Evolutionary conservation across 2,113 vertebrate genomes (phyloP).

Genomic region (Cephalopholis sonnerati): DNA sequence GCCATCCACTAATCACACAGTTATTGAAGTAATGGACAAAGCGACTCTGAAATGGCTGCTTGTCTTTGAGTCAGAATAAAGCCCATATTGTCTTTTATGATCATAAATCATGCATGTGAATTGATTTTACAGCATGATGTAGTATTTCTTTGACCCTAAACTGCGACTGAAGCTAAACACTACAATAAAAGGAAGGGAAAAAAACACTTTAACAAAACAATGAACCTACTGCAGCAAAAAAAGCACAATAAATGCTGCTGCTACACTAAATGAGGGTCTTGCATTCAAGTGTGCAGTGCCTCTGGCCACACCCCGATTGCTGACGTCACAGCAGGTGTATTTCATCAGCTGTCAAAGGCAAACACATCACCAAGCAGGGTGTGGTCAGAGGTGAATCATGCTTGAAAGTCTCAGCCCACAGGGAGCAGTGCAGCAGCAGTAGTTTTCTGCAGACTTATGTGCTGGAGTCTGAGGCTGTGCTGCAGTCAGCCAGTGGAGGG

Average conservation of each 20-base stretch:
- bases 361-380: conserved; percentile 41
- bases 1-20: conserved; percentile 12
- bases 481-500: conserved; percentile 37
- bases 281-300: not conserved
- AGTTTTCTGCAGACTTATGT: conserved; percentile 21
- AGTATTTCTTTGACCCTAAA: not conserved
- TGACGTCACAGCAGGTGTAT: conserved; percentile 40
- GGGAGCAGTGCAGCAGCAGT: conserved; percentile 53
- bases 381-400: conserved; percentile 60
- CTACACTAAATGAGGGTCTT: not conserved
- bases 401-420: conserved; percentile 27
- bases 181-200: not conserved
- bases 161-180: not conserved
- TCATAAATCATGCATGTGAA: conserved; percentile 41
- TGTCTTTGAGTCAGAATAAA: conserved; percentile 5
- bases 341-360: conserved; percentile 32
- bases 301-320: not conserved
- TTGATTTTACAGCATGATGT: conserved; percentile 4
- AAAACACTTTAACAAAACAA: not conserved
- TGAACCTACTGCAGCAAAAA: not conserved
- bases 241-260: not conserved
- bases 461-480: not conserved
- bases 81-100: not conserved
- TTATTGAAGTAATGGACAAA: conserved; percentile 20
- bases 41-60: not conserved